phyloP scores from a whole-genome alignment of 2,113 vertebrate genomes.

The Embiotoca jacksoni region DNA sequence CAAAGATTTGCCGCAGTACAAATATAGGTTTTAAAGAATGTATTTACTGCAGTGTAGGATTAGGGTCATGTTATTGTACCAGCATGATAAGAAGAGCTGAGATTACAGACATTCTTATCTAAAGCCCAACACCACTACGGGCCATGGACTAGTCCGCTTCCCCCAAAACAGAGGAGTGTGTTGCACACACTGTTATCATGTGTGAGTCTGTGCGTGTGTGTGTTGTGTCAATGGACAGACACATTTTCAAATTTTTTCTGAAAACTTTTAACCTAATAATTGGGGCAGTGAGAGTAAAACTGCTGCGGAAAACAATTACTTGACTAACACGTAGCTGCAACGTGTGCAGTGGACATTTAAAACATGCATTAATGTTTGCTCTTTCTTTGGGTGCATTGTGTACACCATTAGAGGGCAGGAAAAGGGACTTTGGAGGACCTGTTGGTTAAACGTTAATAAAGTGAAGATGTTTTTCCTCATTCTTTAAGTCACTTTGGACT shows the following conservation, averaged over 20 bases:
- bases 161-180: constrained; percentile 19
- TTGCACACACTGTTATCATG: constrained; percentile 13
- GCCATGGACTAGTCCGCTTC: constrained; percentile 19
- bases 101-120: constrained; percentile 80
- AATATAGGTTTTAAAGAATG: constrained; percentile 59
- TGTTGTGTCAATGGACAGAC: background rate
- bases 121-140: constrained; percentile 56
- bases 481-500: no score
- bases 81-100: constrained; percentile 72
- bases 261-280: constrained; percentile 12
- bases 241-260: background rate
- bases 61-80: constrained; percentile 75
- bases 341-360: background rate
- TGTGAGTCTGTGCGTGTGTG: constrained; percentile 2
- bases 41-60: constrained; percentile 67
- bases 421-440: background rate
- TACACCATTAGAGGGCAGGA: background rate
- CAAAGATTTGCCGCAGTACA: constrained; percentile 38
- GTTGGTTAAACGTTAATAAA: background rate
- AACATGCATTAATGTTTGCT: background rate
- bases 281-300: constrained; percentile 1
- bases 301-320: no score
- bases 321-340: no score
- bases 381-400: background rate
- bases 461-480: no score